A percentile compares a stretch with the other conserved stretches of the same genome.
Conservation (phyloP, 2,797 vertebrate genomes). For the Balearica regulorum region DNA sequence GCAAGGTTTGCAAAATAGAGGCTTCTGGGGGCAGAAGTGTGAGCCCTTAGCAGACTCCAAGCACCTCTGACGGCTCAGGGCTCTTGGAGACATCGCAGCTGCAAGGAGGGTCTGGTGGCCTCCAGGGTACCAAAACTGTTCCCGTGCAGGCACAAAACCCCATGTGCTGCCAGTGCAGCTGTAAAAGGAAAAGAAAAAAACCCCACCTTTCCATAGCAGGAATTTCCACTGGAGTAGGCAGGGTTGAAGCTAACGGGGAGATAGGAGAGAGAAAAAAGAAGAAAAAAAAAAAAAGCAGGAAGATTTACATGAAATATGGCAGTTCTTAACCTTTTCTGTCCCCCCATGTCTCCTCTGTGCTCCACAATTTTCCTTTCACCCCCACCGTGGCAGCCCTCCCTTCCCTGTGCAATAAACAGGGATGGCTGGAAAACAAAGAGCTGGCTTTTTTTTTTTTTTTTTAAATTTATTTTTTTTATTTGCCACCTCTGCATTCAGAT, state of each 20-base stretch:
- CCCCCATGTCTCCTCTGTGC: rapidly evolving
- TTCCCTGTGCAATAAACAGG: not conserved
- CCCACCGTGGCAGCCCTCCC: not conserved
- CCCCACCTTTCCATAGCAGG: not conserved
- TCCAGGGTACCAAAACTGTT: not conserved
- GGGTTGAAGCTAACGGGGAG: not conserved
- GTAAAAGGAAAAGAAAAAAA: not conserved
- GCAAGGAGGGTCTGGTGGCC: not conserved
- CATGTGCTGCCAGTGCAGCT: not conserved
- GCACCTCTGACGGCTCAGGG: not conserved
- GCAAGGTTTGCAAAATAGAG: not conserved
- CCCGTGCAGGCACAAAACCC: not conserved
- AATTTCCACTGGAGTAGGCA: not conserved
- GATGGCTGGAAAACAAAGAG: not conserved
- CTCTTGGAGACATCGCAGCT: rapidly evolving
- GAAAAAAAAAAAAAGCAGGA: rapidly evolving
- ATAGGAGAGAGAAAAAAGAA: not conserved
- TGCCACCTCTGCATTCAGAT: not conserved
- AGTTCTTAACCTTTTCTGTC: not conserved
- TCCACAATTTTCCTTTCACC: not conserved
- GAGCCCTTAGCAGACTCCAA: not conserved
- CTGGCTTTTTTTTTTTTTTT: not conserved
- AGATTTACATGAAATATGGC: rapidly evolving
- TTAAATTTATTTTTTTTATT: not conserved
- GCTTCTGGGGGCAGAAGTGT: not conserved